Percentiles rank a stretch among this genome's conserved stretches.
Evolutionary conservation across 2,113 vertebrate species (phyloP).

Genomic region (Melozone crissalis): DNA sequence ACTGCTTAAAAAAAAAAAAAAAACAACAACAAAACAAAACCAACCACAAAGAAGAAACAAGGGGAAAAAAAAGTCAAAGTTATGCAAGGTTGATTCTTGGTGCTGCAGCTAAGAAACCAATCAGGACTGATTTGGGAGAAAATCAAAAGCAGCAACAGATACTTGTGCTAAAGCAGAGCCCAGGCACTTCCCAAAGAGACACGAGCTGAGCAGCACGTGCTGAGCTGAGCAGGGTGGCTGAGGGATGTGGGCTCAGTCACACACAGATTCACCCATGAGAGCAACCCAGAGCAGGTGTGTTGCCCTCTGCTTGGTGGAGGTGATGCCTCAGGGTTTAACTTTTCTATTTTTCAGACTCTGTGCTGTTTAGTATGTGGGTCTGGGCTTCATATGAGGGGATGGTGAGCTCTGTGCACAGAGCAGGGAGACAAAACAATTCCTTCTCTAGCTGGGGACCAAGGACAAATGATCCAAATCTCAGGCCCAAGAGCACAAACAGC

Average conservation of each 20-base stretch:
- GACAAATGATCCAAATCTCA: too few relatives aligned
- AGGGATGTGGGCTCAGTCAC: background rate
- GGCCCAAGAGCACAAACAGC: too few relatives aligned
- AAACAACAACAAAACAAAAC: too few relatives aligned
- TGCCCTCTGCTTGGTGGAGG: background rate
- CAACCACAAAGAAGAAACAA: background rate
- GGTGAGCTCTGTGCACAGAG: too few relatives aligned
- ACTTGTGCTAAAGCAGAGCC: background rate
- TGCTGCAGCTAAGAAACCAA: background rate
- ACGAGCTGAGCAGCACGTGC: accelerated
- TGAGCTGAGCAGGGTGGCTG: background rate
- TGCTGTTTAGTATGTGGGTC: too few relatives aligned
- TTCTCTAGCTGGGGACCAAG: too few relatives aligned
- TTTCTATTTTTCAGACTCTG: too few relatives aligned
- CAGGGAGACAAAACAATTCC: too few relatives aligned
- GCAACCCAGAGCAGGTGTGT: background rate
- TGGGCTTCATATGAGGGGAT: too few relatives aligned
- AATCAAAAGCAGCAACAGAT: background rate
- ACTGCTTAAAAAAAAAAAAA: background rate
- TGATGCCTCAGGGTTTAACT: too few relatives aligned
- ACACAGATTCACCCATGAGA: background rate
- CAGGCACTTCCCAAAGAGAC: background rate
- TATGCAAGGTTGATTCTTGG: background rate
- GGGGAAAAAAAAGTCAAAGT: background rate
- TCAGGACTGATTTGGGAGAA: background rate